Percentiles rank a stretch among this genome's conserved stretches.
These are phyloP conservation scores for Sylvia borin DNA, from an alignment of 2,797 vertebrate genomes.

Conservation along the genomic window DNA sequence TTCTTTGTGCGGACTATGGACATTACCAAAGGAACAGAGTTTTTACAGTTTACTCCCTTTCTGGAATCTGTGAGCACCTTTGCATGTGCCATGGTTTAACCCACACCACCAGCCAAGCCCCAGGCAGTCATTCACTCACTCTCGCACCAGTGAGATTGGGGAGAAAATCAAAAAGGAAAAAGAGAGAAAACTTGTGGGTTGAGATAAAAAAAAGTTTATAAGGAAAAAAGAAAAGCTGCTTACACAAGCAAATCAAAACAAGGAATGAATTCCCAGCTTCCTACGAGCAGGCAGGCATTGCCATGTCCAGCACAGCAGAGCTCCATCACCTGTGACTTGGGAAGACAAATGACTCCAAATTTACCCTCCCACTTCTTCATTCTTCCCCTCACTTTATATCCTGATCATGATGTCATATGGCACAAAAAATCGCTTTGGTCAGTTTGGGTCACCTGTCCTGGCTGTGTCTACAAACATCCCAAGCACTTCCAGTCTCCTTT, in stretches of 20 bases:
- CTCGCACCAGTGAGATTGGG: neutral
- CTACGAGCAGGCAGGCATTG: neutral
- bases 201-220: neutral
- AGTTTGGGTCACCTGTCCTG: neutral
- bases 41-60: neutral
- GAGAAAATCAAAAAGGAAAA: neutral
- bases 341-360: neutral
- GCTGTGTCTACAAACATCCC: neutral
- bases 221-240: neutral
- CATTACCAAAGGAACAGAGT: neutral
- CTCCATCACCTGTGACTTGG: fast-evolving
- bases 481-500: neutral
- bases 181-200: neutral
- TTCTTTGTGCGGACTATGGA: neutral
- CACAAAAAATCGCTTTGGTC: neutral
- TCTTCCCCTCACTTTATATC: neutral
- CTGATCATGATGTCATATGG: neutral
- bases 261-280: neutral
- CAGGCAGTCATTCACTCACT: no score
- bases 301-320: neutral
- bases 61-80: neutral
- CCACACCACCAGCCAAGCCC: neutral
- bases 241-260: neutral
- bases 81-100: neutral
- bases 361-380: neutral